Percentiles rank a stretch among this genome's conserved stretches.
Evolutionary conservation across 1,140 invertebrate genomes (phyloP).

Genomic region (Hycleus phaleratus): DNA sequence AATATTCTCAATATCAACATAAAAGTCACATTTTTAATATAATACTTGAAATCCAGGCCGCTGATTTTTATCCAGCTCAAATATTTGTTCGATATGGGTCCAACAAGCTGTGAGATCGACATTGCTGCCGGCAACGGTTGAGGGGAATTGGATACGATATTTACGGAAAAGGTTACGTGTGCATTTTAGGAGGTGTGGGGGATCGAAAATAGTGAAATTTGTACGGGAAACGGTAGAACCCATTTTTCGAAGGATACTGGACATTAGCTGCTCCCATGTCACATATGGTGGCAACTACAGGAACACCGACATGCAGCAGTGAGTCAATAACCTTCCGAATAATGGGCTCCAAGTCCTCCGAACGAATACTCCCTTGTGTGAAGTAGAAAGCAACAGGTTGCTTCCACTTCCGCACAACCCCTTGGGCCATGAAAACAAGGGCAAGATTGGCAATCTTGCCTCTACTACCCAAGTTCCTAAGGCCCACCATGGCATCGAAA

Average conservation of each 20-base stretch:
- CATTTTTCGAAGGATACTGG: not conserved
- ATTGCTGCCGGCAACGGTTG: not conserved
- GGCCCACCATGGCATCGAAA: constrained; percentile 1
- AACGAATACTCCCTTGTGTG: not conserved
- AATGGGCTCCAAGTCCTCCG: not conserved
- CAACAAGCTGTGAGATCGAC: not conserved
- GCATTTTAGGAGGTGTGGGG: not conserved
- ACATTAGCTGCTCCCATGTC: constrained; percentile 8
- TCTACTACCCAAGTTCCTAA: not conserved
- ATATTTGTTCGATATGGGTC: not conserved
- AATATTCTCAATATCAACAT: not conserved
- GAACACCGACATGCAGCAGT: not conserved
- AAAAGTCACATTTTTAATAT: not conserved
- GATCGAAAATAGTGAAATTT: not conserved
- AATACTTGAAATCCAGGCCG: not conserved
- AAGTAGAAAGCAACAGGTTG: constrained; percentile 5
- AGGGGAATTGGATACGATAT: not conserved
- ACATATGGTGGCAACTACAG: constrained; percentile 8
- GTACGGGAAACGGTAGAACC: not conserved
- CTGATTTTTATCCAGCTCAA: not conserved
- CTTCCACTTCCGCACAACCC: not conserved
- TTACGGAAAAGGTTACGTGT: not conserved
- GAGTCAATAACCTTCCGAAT: not conserved
- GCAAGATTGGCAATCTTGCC: not conserved
- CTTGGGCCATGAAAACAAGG: constrained; percentile 9